phyloP scores from a whole-genome alignment of 2,113 vertebrate genomes.

The Erythrolamprus reginae region DNA sequence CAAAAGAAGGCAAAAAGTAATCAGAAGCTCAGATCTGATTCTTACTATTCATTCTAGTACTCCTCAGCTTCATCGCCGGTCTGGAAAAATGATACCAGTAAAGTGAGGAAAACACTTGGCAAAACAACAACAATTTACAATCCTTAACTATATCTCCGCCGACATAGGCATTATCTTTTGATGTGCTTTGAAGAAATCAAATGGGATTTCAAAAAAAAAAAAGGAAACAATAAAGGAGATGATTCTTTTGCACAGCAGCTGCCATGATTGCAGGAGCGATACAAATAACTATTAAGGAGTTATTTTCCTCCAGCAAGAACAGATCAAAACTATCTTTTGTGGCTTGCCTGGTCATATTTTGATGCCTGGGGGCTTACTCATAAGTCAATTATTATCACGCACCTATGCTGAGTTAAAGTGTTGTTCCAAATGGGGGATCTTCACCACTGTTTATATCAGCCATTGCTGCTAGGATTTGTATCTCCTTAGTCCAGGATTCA shows the following conservation, averaged over 20 bases:
- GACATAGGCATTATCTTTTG: slow-evolving; percentile 18
- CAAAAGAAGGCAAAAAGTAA: slow-evolving; percentile 14
- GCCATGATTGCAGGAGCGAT: slow-evolving; percentile 5
- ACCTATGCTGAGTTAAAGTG: background rate
- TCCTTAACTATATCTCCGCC: slow-evolving; percentile 9
- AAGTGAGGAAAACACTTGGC: slow-evolving; percentile 13
- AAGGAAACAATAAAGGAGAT: slow-evolving; percentile 3
- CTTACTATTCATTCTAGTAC: background rate
- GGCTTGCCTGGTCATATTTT: background rate
- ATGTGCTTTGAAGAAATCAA: slow-evolving; percentile 8
- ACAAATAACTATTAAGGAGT: background rate
- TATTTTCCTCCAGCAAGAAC: background rate
- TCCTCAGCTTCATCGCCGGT: slow-evolving; percentile 11
- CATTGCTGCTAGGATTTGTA: background rate
- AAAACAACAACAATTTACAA: slow-evolving; percentile 20
- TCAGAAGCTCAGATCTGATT: background rate
- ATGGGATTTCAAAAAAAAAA: slow-evolving; percentile 11
- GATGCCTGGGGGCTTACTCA: background rate
- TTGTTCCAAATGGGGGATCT: background rate
- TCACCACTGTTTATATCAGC: background rate
- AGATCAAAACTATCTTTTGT: slow-evolving; percentile 11
- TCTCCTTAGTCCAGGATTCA: background rate
- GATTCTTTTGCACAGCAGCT: slow-evolving; percentile 15
- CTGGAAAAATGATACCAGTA: background rate
- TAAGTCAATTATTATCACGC: background rate